phyloP scores from a whole-genome alignment of 2,888 invertebrate species.

The Dioctria rufipes region DNA sequence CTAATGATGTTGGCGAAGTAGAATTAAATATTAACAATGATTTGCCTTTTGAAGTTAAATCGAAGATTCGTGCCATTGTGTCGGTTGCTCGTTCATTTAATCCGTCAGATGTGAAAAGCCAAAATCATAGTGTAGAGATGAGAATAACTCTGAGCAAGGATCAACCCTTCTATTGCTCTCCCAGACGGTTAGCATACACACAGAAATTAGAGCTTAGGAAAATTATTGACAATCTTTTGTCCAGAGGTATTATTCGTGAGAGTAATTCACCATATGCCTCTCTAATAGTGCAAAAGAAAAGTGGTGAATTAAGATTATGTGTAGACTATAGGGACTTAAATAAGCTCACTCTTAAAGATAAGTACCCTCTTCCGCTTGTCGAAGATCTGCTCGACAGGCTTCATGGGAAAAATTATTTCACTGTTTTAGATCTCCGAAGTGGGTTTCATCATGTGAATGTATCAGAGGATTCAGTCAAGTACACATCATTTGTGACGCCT shows the following conservation, averaged over 20 bases:
- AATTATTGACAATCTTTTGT: slow-evolving; percentile 43
- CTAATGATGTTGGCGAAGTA: too few relatives aligned
- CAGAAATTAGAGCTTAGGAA: slow-evolving; percentile 17
- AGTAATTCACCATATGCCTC: too few relatives aligned
- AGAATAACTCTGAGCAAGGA: too few relatives aligned
- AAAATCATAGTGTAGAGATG: too few relatives aligned
- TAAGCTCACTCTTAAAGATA: slow-evolving; percentile 61
- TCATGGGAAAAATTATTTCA: slow-evolving; percentile 31
- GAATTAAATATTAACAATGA: too few relatives aligned
- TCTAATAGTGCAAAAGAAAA: too few relatives aligned
- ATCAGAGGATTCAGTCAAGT: neutral
- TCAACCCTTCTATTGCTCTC: too few relatives aligned
- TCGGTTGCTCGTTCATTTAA: neutral
- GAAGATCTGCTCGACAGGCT: slow-evolving; percentile 64
- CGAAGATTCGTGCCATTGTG: too few relatives aligned
- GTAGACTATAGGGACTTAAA: slow-evolving; percentile 64
- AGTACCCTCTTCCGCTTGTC: slow-evolving; percentile 67
- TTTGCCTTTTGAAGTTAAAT: too few relatives aligned
- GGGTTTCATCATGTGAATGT: slow-evolving; percentile 22
- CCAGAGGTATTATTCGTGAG: slow-evolving; percentile 57
- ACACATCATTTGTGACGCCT: neutral
- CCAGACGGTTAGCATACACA: slow-evolving; percentile 13
- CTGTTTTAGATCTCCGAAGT: neutral
- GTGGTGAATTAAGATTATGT: slow-evolving; percentile 59
- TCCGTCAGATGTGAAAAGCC: too few relatives aligned